phyloP scores from a whole-genome alignment of 2,113 vertebrate species.

The Phoenicopterus ruber region DNA sequence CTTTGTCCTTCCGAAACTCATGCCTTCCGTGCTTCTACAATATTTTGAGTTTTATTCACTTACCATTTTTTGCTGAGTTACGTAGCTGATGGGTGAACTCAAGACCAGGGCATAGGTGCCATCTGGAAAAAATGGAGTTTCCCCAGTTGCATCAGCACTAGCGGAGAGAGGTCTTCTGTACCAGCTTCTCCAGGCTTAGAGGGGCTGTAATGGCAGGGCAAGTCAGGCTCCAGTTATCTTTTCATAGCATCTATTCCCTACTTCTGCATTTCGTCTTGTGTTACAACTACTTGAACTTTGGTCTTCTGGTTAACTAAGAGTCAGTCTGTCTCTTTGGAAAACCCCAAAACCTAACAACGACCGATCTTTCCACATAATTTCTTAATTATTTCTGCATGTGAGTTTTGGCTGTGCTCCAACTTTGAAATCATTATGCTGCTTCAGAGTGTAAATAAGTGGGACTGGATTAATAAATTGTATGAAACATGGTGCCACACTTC shows the following conservation, averaged over 20 bases:
- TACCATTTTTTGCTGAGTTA: neutral
- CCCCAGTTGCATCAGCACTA: neutral
- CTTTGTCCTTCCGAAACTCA: neutral
- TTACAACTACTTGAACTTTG: neutral
- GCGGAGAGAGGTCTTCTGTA: neutral
- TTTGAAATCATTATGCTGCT: slow-evolving; percentile 53
- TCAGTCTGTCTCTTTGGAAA: slow-evolving; percentile 13
- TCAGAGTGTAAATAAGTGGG: slow-evolving; percentile 62
- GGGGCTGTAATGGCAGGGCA: neutral
- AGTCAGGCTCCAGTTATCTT: neutral
- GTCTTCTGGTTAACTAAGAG: neutral
- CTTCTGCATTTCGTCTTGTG: neutral
- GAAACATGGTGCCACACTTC: slow-evolving; percentile 64
- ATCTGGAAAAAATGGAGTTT: neutral
- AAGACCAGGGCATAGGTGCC: neutral
- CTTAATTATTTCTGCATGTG: slow-evolving; percentile 53
- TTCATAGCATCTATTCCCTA: neutral
- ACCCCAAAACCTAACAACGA: neutral
- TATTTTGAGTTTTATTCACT: neutral
- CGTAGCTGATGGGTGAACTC: neutral
- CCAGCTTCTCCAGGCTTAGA: neutral
- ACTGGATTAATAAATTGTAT: slow-evolving; percentile 64
- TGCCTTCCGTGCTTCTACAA: neutral
- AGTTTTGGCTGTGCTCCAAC: slow-evolving; percentile 62
- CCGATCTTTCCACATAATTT: neutral